These are phyloP conservation scores for Oegoconia quadripuncta DNA, from an alignment of 2,888 invertebrate species.

Conservation along the genomic window DNA sequence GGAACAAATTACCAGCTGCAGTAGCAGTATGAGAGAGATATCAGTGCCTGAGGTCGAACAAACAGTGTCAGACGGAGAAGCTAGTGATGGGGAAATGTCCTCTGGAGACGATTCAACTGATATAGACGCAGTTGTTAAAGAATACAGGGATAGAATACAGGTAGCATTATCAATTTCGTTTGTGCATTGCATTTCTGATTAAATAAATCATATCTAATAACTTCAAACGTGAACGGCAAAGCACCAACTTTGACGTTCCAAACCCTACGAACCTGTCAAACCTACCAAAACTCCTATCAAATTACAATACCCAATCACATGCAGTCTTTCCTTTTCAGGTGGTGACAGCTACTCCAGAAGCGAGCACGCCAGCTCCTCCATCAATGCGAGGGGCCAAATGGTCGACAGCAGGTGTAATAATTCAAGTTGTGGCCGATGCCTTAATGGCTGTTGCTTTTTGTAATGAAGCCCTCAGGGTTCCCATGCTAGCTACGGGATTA, in stretches of 20 bases:
- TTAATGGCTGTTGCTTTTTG: slow-evolving; percentile 60
- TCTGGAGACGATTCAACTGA: slow-evolving; percentile 84
- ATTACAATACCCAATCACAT: too few relatives aligned
- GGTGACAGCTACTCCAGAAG: slow-evolving; percentile 67
- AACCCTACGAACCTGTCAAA: too few relatives aligned
- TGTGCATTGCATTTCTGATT: too few relatives aligned
- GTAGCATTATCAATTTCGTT: too few relatives aligned
- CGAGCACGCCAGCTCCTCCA: slow-evolving; percentile 55
- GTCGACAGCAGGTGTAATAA: slow-evolving; percentile 54
- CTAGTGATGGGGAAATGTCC: slow-evolving; percentile 77
- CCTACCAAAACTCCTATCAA: too few relatives aligned
- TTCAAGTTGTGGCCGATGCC: slow-evolving; percentile 53
- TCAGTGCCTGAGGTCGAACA: slow-evolving; percentile 55
- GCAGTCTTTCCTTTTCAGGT: slow-evolving; percentile 42
- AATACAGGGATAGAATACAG: slow-evolving; percentile 85
- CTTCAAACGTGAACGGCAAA: too few relatives aligned
- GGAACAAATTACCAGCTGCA: slow-evolving; percentile 51
- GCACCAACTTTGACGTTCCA: too few relatives aligned
- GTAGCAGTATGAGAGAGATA: slow-evolving; percentile 41
- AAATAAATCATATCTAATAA: too few relatives aligned
- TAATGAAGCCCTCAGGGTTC: slow-evolving; percentile 48
- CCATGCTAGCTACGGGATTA: slow-evolving; percentile 61
- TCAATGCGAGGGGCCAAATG: slow-evolving; percentile 58
- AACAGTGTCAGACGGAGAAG: slow-evolving; percentile 61
- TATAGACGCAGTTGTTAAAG: slow-evolving; percentile 87